Conservation (phyloP, 2,113 vertebrate species). For the Albula goreensis region DNA sequence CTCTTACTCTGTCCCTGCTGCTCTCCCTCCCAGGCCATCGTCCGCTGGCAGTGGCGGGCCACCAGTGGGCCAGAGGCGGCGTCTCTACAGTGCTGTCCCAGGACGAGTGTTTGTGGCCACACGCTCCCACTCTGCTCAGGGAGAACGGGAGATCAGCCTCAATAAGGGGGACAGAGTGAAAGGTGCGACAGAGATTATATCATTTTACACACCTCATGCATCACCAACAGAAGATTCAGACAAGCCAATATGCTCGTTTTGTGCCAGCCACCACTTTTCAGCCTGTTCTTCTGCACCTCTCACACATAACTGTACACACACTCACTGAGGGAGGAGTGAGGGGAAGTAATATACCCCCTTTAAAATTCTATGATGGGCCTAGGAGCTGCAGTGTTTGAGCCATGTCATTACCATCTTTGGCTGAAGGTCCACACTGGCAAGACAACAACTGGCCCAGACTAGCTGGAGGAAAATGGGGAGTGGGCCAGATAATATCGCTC, state of each 20-base stretch:
- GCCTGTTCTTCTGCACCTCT: not conserved
- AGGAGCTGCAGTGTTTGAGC: too few relatives aligned
- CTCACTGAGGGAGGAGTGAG: too few relatives aligned
- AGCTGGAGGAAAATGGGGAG: too few relatives aligned
- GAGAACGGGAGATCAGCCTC: constrained; percentile 82
- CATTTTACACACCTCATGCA: not conserved
- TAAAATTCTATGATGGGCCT: too few relatives aligned
- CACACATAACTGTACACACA: too few relatives aligned
- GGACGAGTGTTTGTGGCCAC: constrained; percentile 84
- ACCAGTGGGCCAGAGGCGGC: constrained; percentile 67
- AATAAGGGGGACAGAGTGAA: constrained; percentile 92
- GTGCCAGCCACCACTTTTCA: not conserved
- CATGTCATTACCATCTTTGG: too few relatives aligned
- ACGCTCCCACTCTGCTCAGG: constrained; percentile 79
- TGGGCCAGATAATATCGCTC: too few relatives aligned
- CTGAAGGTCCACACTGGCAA: too few relatives aligned
- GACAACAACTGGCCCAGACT: too few relatives aligned
- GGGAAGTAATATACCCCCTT: too few relatives aligned
- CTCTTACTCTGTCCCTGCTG: not conserved
- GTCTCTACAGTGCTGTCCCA: constrained; percentile 86
- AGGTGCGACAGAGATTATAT: constrained; percentile 67
- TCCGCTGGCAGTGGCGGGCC: constrained; percentile 43
- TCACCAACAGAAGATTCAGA: not conserved
- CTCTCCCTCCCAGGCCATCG: constrained; percentile 42
- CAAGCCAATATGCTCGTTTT: not conserved